Evolutionary conservation across 2,888 invertebrate species (phyloP), one percentile per base, ranked within the genome.

Genomic region (Dendrolimus pini): DNA sequence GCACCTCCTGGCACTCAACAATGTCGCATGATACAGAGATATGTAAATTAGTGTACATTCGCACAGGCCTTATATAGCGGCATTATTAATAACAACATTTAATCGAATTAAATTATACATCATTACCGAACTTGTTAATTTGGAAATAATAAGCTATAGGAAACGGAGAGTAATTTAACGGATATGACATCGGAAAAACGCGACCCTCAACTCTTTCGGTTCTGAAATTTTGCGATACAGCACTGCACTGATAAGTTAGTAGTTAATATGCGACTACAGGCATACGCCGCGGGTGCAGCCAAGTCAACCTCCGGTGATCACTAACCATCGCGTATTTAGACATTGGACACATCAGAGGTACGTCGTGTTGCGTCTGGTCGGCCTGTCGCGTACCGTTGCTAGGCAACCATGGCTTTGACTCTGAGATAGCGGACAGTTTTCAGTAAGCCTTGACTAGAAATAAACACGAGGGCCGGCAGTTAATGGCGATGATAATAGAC

Each of bases 11-110:
- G 10, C 10, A 47, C 47, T 6, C 47, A 47, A 47, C 30, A 30
- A 30, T 30, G 30, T 30, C 30, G 30, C 30, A 30, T 30, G 30
- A 30, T 30, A 30, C 30, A 30, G 30, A 30, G 30, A 30, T 30
- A 6, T 30, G 30, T 30, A 30, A 30, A 30, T 30, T 30, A 30
- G 61, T 60, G 55, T 41, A 47, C 47, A 47, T 56, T 62, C 60
- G 62, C 64, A 54, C 41, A 53, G 41, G 41, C 58, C 7, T 41
- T 55, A 7, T 56, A 1, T 54, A 47, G 10, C 47, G 47, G 47
- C 12, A 10, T 47, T 2, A 47, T 10, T 47, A 47, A 12, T 47
- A 47, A 10, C 47, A 9, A 47, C 30, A 55, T 30, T 41, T 53
- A 55, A 55, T 47, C 12, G 9, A 47, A 47, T 47, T 47, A 47